These are phyloP conservation scores for Steinernema khuongi DNA, from an alignment of 1,140 invertebrate species.

Conservation along the genomic window DNA sequence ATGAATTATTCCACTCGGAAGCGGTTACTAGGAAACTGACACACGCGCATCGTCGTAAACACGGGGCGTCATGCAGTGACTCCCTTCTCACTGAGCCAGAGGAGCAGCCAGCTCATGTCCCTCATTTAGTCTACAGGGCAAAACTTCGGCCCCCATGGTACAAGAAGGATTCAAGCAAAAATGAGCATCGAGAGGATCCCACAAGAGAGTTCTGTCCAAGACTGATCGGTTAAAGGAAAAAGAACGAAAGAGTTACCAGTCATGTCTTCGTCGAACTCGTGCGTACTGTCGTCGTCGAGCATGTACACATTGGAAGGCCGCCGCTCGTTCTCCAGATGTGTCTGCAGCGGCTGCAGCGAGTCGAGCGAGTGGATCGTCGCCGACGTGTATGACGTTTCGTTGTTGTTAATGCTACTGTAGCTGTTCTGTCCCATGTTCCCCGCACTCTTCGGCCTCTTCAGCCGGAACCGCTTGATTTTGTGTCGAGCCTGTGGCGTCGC, in stretches of 20 bases:
- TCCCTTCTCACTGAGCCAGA: too few species aligned
- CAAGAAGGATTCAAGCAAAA: too few species aligned
- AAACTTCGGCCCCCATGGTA: too few species aligned
- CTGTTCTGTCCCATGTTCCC: conserved; percentile 29
- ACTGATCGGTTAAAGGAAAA: neutral
- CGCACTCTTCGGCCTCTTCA: conserved; percentile 33
- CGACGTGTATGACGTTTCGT: conserved; percentile 49
- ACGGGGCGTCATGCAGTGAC: too few species aligned
- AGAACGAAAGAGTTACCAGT: neutral
- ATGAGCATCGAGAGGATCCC: too few species aligned
- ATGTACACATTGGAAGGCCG: conserved; percentile 53
- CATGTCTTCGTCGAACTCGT: conserved; percentile 56
- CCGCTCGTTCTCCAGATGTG: conserved; percentile 25
- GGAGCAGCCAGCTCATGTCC: too few species aligned
- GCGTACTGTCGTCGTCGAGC: conserved; percentile 53
- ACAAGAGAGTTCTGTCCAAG: too few species aligned
- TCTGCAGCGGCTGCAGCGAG: conserved; percentile 11
- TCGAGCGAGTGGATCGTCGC: conserved; percentile 54
- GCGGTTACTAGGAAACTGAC: neutral
- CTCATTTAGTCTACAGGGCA: too few species aligned
- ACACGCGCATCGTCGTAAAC: neutral
- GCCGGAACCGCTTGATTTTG: conserved; percentile 31
- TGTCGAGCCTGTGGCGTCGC: conserved; percentile 38
- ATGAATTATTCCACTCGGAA: neutral
- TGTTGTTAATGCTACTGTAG: conserved; percentile 28